Percentiles rank a stretch among this genome's conserved stretches.
Conservation (phyloP, 2,888 invertebrate species). For the Creontiades dilutus region DNA sequence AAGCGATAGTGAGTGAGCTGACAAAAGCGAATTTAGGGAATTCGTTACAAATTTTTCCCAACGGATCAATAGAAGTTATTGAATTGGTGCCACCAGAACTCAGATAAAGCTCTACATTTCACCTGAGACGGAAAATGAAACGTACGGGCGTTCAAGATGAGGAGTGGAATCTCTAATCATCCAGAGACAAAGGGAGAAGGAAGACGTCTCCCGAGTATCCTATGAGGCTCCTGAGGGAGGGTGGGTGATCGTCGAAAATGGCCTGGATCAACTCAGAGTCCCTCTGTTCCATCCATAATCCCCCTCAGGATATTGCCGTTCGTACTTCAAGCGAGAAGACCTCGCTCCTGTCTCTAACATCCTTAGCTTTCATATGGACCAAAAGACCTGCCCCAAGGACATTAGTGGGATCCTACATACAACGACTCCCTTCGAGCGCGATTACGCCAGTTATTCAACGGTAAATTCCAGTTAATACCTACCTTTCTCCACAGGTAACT, state of each 20-base stretch:
- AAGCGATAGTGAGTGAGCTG: too few species aligned
- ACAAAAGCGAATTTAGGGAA: too few species aligned
- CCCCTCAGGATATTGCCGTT: constrained; percentile 58
- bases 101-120: not conserved
- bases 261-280: constrained; percentile 39
- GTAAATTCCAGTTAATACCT: constrained; percentile 11
- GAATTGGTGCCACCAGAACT: not conserved
- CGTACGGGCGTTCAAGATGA: not conserved
- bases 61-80: too few species aligned
- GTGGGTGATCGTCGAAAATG: constrained; percentile 23
- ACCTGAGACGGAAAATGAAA: constrained; percentile 6
- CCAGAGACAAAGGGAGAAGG: constrained; percentile 19
- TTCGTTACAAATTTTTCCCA: too few species aligned
- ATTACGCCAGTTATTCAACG: not conserved
- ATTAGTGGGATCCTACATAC: not conserved
- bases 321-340: constrained; percentile 51
- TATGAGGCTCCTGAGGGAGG: constrained; percentile 1
- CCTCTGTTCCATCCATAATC: constrained; percentile 40
- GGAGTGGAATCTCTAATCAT: constrained; percentile 16
- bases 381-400: constrained; percentile 54
- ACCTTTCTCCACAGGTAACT: constrained; percentile 13
- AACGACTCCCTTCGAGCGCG: not conserved
- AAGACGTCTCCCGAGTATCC: not conserved
- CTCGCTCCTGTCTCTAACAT: not conserved
- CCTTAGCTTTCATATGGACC: constrained; percentile 45